phyloP scores from a whole-genome alignment of 2,797 vertebrate species.

The Lacerta viridis region DNA sequence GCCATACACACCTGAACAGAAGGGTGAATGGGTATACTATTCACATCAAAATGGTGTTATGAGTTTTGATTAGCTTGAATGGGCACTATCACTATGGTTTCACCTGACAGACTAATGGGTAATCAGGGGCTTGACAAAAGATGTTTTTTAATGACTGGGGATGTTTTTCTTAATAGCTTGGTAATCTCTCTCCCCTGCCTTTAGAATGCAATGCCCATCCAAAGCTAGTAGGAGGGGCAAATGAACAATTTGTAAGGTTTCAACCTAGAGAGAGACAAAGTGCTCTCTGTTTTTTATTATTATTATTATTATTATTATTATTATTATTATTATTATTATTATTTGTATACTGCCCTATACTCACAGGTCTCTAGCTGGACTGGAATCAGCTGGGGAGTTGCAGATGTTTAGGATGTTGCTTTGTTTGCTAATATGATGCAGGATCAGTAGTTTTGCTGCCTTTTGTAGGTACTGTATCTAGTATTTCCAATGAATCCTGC shows the following conservation, averaged over 20 bases:
- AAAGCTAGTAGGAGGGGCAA: not conserved
- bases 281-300: not conserved
- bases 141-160: slow-evolving; percentile 9
- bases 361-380: not conserved
- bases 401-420: not conserved
- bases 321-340: too few species aligned
- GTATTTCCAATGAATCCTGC: not conserved
- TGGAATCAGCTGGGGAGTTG: not conserved
- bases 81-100: slow-evolving; percentile 20
- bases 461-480: not conserved
- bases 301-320: too few species aligned
- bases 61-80: slow-evolving; percentile 30
- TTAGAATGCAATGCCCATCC: slow-evolving; percentile 8
- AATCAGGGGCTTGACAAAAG: slow-evolving; percentile 19
- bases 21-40: slow-evolving; percentile 3
- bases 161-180: slow-evolving; percentile 26
- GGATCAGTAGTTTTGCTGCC: not conserved
- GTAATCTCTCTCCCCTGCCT: slow-evolving; percentile 12
- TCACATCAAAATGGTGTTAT: slow-evolving; percentile 30
- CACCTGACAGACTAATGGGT: slow-evolving; percentile 6
- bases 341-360: too few species aligned
- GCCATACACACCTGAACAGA: not conserved
- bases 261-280: not conserved
- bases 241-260: slow-evolving; percentile 11
- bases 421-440: not conserved